Percentiles rank a stretch among this genome's conserved stretches.
Conservation (phyloP, 1,140 invertebrate genomes). For the Drosophila obscura region DNA sequence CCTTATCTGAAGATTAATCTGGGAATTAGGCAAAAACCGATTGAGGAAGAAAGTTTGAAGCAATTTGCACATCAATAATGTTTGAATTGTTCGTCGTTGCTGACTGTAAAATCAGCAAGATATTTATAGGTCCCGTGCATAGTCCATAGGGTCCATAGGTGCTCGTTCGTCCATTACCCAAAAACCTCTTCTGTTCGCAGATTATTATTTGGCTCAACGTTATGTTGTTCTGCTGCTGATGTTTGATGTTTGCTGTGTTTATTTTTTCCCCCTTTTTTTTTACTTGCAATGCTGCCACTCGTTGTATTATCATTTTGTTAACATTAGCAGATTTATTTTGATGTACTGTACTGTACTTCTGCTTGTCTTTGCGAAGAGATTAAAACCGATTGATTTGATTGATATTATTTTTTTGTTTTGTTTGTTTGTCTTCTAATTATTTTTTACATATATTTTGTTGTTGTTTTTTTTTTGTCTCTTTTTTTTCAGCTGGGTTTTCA, state of each 20-base stretch:
- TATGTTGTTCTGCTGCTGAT: conserved; percentile 10
- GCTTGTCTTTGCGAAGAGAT: too few species aligned
- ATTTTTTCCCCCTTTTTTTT: background rate
- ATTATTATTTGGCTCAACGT: conserved; percentile 31
- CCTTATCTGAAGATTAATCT: too few species aligned
- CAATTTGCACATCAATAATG: too few species aligned
- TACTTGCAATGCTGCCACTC: background rate
- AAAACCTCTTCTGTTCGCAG: conserved; percentile 1
- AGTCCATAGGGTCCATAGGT: background rate
- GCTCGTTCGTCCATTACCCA: background rate
- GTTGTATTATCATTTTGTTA: background rate
- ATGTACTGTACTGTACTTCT: background rate
- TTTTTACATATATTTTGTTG: conserved; percentile 18
- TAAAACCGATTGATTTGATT: conserved; percentile 5
- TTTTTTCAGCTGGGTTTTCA: conserved; percentile 13
- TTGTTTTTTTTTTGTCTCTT: background rate
- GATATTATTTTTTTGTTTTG: conserved; percentile 22
- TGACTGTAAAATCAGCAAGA: too few species aligned
- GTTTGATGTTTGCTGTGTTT: conserved; percentile 4
- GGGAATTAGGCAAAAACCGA: too few species aligned
- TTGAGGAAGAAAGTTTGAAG: too few species aligned
- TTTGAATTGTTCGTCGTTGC: too few species aligned
- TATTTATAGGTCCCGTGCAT: conserved; percentile 1
- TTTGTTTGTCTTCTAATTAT: conserved; percentile 32
- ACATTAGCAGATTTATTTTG: background rate